phyloP scores from a whole-genome alignment of 2,797 vertebrate species.

The Agapornis canus region DNA sequence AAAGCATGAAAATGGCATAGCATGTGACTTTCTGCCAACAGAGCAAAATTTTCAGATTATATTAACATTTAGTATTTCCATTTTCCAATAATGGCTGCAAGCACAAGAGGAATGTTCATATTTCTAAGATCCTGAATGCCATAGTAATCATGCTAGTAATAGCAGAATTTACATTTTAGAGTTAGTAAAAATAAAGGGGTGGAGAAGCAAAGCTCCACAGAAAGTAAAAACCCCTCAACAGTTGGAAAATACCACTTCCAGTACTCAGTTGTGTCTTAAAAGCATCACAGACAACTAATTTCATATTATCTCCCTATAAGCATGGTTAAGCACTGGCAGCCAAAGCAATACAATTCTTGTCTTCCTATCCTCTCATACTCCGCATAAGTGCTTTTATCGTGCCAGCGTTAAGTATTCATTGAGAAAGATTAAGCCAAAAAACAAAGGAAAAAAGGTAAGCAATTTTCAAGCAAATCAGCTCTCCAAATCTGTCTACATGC shows the following conservation, averaged over 20 bases:
- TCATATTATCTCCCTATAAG: not conserved
- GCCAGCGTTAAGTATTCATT: not conserved
- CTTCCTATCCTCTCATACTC: not conserved
- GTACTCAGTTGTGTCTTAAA: not conserved
- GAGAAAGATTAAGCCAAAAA: not conserved
- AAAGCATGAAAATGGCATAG: not conserved
- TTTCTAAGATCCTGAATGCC: not conserved
- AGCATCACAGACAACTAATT: not conserved
- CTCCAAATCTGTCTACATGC: not conserved
- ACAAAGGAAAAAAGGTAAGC: not conserved
- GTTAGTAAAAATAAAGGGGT: not conserved
- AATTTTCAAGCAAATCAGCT: not conserved
- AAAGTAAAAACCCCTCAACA: not conserved
- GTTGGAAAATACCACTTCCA: not conserved
- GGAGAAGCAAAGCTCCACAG: not conserved
- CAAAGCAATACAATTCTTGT: not conserved
- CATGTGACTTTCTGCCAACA: not conserved
- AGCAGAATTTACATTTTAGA: not conserved
- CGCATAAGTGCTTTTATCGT: not conserved
- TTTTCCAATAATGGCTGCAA: not conserved
- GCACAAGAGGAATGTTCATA: not conserved
- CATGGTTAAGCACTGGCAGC: not conserved
- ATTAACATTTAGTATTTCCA: conserved; percentile 7
- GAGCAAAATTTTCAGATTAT: not conserved
- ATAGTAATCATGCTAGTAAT: not conserved